Evolutionary conservation across 23 tunicate species (phyloP).

Genomic region (Ascidia mentula): DNA sequence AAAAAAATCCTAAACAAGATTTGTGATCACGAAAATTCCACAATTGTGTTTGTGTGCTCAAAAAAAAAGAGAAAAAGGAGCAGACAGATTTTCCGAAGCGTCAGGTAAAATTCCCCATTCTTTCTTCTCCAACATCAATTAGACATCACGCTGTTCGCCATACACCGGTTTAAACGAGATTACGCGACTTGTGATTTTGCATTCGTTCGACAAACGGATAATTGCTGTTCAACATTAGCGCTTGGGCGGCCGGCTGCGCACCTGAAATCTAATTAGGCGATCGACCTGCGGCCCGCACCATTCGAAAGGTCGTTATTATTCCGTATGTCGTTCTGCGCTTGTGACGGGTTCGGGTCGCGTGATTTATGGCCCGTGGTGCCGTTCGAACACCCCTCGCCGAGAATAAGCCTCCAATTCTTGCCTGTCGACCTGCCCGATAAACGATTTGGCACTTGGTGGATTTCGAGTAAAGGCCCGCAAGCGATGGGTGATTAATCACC

Average conservation of each 20-base stretch:
- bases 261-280: not conserved
- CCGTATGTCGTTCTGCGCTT: not conserved
- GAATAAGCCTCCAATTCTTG: not conserved
- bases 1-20: too few species aligned
- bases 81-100: too few species aligned
- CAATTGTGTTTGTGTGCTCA: too few species aligned
- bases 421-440: not conserved
- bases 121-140: too few species aligned
- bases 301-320: conserved; percentile 4
- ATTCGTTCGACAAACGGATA: not conserved
- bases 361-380: not conserved
- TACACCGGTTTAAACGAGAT: too few species aligned
- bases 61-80: too few species aligned
- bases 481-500: not conserved
- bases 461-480: not conserved
- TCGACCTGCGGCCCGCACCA: not conserved
- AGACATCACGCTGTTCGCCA: too few species aligned
- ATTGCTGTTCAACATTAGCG: not conserved
- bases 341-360: not conserved
- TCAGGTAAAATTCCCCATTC: too few species aligned
- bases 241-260: not conserved
- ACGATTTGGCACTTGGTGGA: not conserved
- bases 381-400: not conserved
- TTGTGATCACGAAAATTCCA: too few species aligned
- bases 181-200: too few species aligned